Base-by-base conservation (phyloP, 1,140 invertebrate genomes). In the Nasonia vitripennis region DNA sequence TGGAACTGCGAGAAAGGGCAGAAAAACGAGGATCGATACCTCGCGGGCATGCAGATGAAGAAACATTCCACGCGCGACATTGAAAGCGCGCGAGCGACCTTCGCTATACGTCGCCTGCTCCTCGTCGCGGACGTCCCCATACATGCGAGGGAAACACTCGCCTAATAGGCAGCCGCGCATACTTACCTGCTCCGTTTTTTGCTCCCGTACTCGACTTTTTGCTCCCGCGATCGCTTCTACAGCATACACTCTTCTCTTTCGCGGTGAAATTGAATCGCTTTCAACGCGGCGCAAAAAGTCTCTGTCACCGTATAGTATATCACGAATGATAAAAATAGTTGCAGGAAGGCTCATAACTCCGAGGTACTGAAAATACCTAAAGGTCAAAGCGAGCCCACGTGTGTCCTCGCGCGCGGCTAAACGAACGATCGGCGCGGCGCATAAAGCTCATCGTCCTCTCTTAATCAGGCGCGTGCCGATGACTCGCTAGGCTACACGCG, bases 51-150 rank as follows among this genome's bases (percentile, higher is more conserved):
- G 77, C 20, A 74, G 45, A 80, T 45, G 83, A 80, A 79, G 78
- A 85, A 80, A 80, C 77, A 85, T 85, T 74, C 77, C 78, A n/a
- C 55, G n/a, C 41, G 78, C 45, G 37, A 79, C 83, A 79, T 84
- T 79, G 78, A 79, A 79, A 73, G 67, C 31, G 37, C 74, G 77
- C 74, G 55, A 34, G 68, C 68, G 68, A 71, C 23, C 68, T 27
- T 71, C 31, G 14, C 7, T 55, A n/a, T 23, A 62, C 45, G 48
- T 45, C 41, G 20, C 20, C 31, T n/a, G 12, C 51, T 55, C 12
- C 17, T 14, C 51, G 27, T 62, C 55, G 2, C n/a, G 17, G 75
- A 78, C 67, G 51, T 37, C 3, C 34, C 17, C 41, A 45, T 78
- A 78, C 10, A 78, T 20, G 20, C 0, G 31, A 77, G 17, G 12